A percentile compares a stretch with the other conserved stretches of the same genome.
Conservation (phyloP, 2,888 invertebrate genomes). For the Agrotis puta region DNA sequence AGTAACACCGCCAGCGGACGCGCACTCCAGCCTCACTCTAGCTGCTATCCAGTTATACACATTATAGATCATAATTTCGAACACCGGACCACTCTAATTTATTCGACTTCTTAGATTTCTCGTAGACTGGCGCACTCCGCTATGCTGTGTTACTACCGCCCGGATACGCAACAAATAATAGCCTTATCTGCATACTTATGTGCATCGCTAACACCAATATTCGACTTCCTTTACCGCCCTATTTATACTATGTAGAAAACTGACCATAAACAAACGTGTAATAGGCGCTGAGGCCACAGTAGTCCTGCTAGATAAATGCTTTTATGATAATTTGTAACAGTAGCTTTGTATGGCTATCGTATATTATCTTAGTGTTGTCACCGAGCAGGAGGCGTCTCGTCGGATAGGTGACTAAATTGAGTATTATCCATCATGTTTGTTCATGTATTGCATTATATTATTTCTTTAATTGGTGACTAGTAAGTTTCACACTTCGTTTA, state of each 20-base stretch:
- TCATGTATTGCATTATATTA: constrained; percentile 55
- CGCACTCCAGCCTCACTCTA: constrained; percentile 33
- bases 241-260: constrained; percentile 69
- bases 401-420: constrained; percentile 57
- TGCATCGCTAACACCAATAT: constrained; percentile 77
- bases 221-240: constrained; percentile 74
- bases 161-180: constrained; percentile 69
- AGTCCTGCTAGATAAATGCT: constrained; percentile 77
- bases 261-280: constrained; percentile 59
- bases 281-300: constrained; percentile 71
- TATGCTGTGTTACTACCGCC: constrained; percentile 75
- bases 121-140: constrained; percentile 34
- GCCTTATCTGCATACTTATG: constrained; percentile 75
- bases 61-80: constrained; percentile 50
- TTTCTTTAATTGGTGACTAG: constrained; percentile 60
- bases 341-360: constrained; percentile 62
- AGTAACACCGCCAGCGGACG: constrained; percentile 54
- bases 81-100: constrained; percentile 52
- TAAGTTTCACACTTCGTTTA: constrained; percentile 56
- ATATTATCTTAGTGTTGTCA: constrained; percentile 61
- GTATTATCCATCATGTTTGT: constrained; percentile 62
- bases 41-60: constrained; percentile 37
- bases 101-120: constrained; percentile 42
- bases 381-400: constrained; percentile 27
- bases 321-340: constrained; percentile 58